Evolutionary conservation across 2,113 vertebrate genomes (phyloP).

Genomic region (Psittacara wagleri): DNA sequence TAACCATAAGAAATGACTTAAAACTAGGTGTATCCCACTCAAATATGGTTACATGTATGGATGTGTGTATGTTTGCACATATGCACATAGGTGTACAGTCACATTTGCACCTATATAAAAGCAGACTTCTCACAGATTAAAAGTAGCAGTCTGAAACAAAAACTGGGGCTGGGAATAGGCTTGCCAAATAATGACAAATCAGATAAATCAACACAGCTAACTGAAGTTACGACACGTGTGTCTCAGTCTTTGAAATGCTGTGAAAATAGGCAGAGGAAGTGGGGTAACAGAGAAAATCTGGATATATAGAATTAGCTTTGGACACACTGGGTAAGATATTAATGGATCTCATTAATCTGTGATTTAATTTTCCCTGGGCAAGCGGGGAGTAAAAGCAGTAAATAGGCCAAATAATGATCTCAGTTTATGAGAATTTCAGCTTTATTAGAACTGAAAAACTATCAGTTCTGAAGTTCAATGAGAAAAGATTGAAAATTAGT

Average conservation of each 20-base stretch:
- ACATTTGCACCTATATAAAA: background rate
- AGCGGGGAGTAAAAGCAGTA: background rate
- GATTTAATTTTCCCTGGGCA: background rate
- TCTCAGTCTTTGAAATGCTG: background rate
- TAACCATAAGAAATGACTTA: background rate
- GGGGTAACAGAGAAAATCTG: background rate
- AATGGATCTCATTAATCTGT: background rate
- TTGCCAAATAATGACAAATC: background rate
- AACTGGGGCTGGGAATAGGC: background rate
- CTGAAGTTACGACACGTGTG: background rate
- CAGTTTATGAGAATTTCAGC: background rate
- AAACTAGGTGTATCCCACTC: background rate
- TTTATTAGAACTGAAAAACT: background rate
- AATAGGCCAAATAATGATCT: background rate
- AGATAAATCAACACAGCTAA: background rate
- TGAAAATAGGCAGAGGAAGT: background rate
- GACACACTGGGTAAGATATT: background rate
- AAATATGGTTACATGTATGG: background rate
- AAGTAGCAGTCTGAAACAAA: background rate
- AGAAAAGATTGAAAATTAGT: background rate
- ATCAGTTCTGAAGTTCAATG: background rate
- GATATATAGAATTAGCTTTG: background rate
- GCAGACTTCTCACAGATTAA: background rate
- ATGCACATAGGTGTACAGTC: too few species aligned
- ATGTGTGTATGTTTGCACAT: fast-evolving